Evolutionary conservation across 1,140 invertebrate genomes (phyloP).

Genomic region (Bombus affinis): DNA sequence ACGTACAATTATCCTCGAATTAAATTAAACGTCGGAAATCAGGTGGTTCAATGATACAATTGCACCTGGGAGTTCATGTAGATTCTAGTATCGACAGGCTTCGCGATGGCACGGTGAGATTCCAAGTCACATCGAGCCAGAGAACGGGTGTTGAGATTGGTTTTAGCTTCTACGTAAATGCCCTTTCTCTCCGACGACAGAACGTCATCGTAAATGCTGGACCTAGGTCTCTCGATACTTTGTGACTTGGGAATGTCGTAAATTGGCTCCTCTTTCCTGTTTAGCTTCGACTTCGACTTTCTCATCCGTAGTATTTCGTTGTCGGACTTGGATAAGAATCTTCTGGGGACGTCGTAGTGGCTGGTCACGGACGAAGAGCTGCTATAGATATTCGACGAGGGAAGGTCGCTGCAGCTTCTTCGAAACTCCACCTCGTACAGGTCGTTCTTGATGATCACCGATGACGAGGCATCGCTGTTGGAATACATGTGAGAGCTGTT

Average conservation of each 20-base stretch:
- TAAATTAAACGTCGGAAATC: not conserved
- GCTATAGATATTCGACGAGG: not conserved
- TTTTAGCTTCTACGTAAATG: not conserved
- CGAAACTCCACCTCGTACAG: constrained; percentile 46
- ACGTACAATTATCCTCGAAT: not conserved
- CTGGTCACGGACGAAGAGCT: not conserved
- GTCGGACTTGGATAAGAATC: constrained; percentile 56
- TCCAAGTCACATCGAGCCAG: not conserved
- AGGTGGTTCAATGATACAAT: not conserved
- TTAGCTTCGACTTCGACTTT: not conserved
- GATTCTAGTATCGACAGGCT: constrained; percentile 45
- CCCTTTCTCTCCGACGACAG: constrained; percentile 47
- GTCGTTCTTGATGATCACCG: constrained; percentile 11
- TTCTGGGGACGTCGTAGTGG: constrained; percentile 60
- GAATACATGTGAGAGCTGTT: too few species aligned
- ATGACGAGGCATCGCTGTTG: not conserved
- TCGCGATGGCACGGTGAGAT: constrained; percentile 49
- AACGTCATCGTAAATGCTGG: constrained; percentile 55
- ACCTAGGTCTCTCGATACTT: constrained; percentile 42
- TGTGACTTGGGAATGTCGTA: constrained; percentile 57
- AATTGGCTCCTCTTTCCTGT: not conserved
- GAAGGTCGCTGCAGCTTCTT: constrained; percentile 22
- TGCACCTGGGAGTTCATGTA: not conserved
- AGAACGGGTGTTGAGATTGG: too few species aligned
- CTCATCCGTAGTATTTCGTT: not conserved